Percentiles rank a stretch among this genome's conserved stretches.
phyloP scores from a whole-genome alignment of 2,888 invertebrate genomes.

The Thelaira solivaga region DNA sequence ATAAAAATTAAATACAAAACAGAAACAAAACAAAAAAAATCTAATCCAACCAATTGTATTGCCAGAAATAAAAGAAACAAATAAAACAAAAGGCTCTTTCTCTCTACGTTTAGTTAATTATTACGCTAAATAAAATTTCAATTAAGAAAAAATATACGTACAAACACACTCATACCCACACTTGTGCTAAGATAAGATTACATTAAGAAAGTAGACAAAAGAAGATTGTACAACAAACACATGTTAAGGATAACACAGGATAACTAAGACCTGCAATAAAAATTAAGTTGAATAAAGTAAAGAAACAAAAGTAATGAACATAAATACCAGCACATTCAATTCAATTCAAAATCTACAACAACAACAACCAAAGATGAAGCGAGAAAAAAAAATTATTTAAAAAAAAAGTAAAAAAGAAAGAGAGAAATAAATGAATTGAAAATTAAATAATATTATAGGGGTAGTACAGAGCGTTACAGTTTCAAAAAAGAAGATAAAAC shows the following conservation, averaged over 20 bases:
- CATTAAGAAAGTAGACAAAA: not conserved
- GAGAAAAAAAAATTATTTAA: not conserved
- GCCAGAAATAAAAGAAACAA: not conserved
- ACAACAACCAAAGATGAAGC: not conserved
- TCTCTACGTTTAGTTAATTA: constrained; percentile 63
- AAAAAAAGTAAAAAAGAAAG: not conserved
- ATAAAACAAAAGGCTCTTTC: not conserved
- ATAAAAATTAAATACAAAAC: constrained; percentile 62
- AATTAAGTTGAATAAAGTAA: constrained; percentile 27
- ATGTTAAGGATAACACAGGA: constrained; percentile 59
- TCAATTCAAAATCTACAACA: constrained; percentile 13
- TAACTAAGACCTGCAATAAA: constrained; percentile 48
- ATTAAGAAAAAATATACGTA: constrained; percentile 52
- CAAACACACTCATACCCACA: not conserved
- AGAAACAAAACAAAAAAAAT: constrained; percentile 15
- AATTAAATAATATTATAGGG: constrained; percentile 52
- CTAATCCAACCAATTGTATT: constrained; percentile 4
- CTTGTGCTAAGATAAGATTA: not conserved
- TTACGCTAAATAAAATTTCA: constrained; percentile 63
- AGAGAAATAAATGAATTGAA: constrained; percentile 35
- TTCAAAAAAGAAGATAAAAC: no score
- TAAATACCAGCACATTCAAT: constrained; percentile 53
- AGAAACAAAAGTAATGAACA: constrained; percentile 30
- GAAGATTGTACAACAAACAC: constrained; percentile 40
- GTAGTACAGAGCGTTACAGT: not conserved